Conservation (phyloP, 37 sponge, comb jelly and placozoan genomes). For the Halichondria panicea region DNA sequence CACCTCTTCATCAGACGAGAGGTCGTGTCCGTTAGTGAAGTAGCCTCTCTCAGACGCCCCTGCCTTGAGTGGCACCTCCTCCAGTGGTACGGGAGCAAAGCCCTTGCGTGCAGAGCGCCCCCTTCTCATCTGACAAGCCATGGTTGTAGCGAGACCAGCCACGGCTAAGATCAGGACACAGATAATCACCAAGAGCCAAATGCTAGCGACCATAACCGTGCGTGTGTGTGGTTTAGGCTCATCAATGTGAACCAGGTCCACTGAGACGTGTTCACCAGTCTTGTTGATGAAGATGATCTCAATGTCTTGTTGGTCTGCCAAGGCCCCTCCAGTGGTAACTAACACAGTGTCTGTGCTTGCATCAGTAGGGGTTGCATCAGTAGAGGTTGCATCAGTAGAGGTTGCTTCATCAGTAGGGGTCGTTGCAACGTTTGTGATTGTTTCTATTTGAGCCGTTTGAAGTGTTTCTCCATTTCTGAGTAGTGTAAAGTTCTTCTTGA, state of each 20-base stretch:
- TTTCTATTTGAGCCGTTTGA: neutral
- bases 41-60: slow-evolving; percentile 12
- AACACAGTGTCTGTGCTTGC: neutral
- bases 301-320: neutral
- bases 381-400: neutral
- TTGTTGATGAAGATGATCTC: neutral
- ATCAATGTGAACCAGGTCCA: neutral
- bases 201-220: slow-evolving; percentile 14
- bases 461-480: neutral
- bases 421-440: neutral
- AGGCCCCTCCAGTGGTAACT: neutral
- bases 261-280: neutral
- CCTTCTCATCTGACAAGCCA: slow-evolving; percentile 11
- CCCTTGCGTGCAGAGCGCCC: slow-evolving; percentile 24
- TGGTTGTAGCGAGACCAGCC: slow-evolving; percentile 3
- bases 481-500: slow-evolving; percentile 51
- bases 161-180: slow-evolving; percentile 28
- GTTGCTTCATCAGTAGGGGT: neutral
- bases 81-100: slow-evolving; percentile 21
- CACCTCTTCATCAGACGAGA: slow-evolving; percentile 17
- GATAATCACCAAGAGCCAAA: slow-evolving; percentile 31
- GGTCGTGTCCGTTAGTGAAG: slow-evolving; percentile 7
- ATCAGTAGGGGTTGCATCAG: neutral
- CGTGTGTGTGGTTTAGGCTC: neutral
- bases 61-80: slow-evolving; percentile 2